A percentile compares a stretch with the other conserved stretches of the same genome.
These are phyloP conservation scores for Cyaniris semiargus DNA, from an alignment of 2,888 invertebrate genomes.

Conservation along the genomic window DNA sequence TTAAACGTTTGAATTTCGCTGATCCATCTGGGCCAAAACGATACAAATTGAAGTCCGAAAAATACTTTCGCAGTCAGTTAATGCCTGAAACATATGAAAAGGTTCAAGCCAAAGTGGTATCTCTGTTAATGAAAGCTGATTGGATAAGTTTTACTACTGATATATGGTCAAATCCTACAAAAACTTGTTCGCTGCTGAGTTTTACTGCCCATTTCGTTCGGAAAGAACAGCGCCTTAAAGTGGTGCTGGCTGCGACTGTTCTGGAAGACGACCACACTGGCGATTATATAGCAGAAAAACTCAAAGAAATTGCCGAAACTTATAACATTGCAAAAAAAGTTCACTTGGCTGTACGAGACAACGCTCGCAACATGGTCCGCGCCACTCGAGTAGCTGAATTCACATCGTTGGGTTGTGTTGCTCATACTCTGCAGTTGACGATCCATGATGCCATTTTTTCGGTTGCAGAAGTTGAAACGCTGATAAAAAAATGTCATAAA, in stretches of 20 bases:
- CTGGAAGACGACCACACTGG: slow-evolving; percentile 33
- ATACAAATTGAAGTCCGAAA: slow-evolving; percentile 32
- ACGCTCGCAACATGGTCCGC: slow-evolving; percentile 35
- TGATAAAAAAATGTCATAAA: slow-evolving; percentile 35
- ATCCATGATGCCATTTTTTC: slow-evolving; percentile 37
- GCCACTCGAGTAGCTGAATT: slow-evolving; percentile 30
- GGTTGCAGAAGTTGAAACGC: slow-evolving; percentile 33
- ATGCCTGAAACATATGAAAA: slow-evolving; percentile 35
- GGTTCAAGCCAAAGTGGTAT: slow-evolving; percentile 34
- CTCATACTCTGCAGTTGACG: slow-evolving; percentile 37
- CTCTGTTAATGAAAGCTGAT: slow-evolving; percentile 25
- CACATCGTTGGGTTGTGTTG: slow-evolving; percentile 37
- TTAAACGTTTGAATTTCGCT: slow-evolving; percentile 35
- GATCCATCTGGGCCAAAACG: slow-evolving; percentile 36
- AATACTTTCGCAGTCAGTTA: slow-evolving; percentile 35
- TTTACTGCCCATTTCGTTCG: slow-evolving; percentile 38
- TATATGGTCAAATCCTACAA: slow-evolving; percentile 38
- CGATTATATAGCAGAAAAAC: too few relatives aligned
- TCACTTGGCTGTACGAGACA: slow-evolving; percentile 32
- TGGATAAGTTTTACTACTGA: slow-evolving; percentile 29
- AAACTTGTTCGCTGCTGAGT: slow-evolving; percentile 37
- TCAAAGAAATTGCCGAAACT: too few relatives aligned
- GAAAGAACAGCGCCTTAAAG: slow-evolving; percentile 34
- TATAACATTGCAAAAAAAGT: too few relatives aligned
- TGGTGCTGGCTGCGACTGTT: slow-evolving; percentile 35